Percentiles rank a stretch among this genome's conserved stretches.
Evolutionary conservation across 2,113 vertebrate genomes (phyloP).

Genomic region (Mobula hypostoma): DNA sequence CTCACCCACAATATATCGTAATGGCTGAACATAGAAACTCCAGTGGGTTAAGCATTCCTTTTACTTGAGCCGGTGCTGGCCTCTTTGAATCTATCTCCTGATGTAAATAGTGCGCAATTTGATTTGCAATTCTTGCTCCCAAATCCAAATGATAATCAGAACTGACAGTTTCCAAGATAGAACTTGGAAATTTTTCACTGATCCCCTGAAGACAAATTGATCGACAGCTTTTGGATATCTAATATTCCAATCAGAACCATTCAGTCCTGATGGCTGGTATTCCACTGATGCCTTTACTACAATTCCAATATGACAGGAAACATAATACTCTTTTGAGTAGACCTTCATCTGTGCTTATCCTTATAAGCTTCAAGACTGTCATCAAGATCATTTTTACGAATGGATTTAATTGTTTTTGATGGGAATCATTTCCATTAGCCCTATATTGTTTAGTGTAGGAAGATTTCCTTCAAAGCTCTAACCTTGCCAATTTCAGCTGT

Average conservation of each 20-base stretch:
- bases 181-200: neutral
- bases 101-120: neutral
- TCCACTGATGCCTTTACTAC: neutral
- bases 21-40: neutral
- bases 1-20: neutral
- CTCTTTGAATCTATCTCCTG: neutral
- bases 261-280: neutral
- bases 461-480: neutral
- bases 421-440: neutral
- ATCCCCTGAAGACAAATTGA: slow-evolving; percentile 8
- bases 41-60: neutral
- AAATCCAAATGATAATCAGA: neutral
- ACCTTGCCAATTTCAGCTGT: neutral
- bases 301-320: neutral
- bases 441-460: neutral
- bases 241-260: slow-evolving; percentile 11
- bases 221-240: neutral
- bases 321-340: slow-evolving; percentile 1
- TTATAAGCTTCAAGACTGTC: slow-evolving; percentile 24
- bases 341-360: slow-evolving; percentile 23
- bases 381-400: neutral
- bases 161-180: neutral
- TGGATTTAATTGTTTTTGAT: slow-evolving; percentile 13
- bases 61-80: neutral
- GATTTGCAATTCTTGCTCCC: neutral